Evolutionary conservation across 92 coral and sea anemone genomes (phyloP).

Genomic region (Meandrina meandrites): DNA sequence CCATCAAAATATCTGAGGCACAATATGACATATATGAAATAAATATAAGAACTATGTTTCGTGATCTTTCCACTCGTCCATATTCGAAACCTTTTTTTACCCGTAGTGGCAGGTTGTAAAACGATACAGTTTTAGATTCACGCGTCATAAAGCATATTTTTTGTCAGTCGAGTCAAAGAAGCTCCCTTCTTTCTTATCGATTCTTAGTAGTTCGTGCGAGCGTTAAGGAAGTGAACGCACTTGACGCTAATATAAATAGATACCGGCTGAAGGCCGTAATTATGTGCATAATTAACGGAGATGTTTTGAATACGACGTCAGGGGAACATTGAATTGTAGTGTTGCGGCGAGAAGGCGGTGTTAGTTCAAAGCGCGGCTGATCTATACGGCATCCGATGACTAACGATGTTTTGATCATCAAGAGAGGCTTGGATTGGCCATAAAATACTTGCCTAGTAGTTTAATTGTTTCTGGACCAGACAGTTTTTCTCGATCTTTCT

Average conservation of each 20-base stretch:
- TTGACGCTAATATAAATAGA: background rate
- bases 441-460: background rate
- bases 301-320: background rate
- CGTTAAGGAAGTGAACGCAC: background rate
- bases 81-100: background rate
- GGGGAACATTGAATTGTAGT: background rate
- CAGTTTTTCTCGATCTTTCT: background rate
- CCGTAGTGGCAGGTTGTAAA: background rate
- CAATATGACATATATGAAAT: background rate
- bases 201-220: background rate
- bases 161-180: background rate
- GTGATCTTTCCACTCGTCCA: background rate
- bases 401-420: background rate
- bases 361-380: background rate
- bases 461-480: background rate
- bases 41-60: background rate
- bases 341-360: background rate
- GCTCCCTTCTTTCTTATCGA: no score
- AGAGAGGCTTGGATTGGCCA: background rate
- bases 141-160: background rate
- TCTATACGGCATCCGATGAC: background rate
- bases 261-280: background rate
- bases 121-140: background rate
- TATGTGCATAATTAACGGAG: background rate
- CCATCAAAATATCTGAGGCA: background rate